Conservation (phyloP, 2,113 vertebrate species). For the Sander vitreus region DNA sequence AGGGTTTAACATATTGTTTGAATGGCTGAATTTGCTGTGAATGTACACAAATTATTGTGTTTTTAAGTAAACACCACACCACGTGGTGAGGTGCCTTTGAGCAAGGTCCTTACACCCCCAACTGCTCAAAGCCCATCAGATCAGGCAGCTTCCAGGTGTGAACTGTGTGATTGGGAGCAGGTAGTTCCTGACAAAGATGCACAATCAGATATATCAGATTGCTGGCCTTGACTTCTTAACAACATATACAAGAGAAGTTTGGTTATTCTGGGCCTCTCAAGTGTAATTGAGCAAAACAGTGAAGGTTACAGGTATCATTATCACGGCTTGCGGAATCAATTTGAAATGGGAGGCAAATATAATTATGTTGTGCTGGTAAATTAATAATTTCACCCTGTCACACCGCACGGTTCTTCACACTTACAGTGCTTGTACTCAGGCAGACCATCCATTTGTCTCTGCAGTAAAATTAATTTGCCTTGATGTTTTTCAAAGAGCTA, state of each 20-base stretch:
- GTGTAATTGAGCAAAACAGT: slow-evolving; percentile 11
- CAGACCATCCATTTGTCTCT: slow-evolving; percentile 68
- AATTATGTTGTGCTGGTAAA: slow-evolving; percentile 66
- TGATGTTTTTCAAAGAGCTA: slow-evolving; percentile 77
- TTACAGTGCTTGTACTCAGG: slow-evolving; percentile 29
- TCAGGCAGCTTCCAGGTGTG: not conserved
- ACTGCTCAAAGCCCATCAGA: not conserved
- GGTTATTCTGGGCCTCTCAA: not conserved
- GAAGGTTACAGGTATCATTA: slow-evolving; percentile 50
- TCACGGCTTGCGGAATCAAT: slow-evolving; percentile 57
- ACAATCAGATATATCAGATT: not conserved
- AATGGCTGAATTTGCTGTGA: not conserved
- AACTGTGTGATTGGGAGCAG: not conserved
- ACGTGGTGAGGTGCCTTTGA: not conserved
- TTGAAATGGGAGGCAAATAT: slow-evolving; percentile 59
- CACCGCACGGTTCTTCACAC: slow-evolving; percentile 29
- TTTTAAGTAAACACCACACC: not conserved
- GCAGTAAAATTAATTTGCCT: slow-evolving; percentile 74
- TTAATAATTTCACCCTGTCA: slow-evolving; percentile 52
- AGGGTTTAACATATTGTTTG: not conserved
- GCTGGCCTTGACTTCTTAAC: not conserved
- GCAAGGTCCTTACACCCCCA: not conserved
- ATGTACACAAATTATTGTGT: too few relatives aligned
- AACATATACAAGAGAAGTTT: not conserved
- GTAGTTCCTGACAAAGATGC: not conserved